These are phyloP conservation scores for Diadema setosum DNA, from an alignment of 35 echinoderm and acorn worm genomes.

Conservation along the genomic window DNA sequence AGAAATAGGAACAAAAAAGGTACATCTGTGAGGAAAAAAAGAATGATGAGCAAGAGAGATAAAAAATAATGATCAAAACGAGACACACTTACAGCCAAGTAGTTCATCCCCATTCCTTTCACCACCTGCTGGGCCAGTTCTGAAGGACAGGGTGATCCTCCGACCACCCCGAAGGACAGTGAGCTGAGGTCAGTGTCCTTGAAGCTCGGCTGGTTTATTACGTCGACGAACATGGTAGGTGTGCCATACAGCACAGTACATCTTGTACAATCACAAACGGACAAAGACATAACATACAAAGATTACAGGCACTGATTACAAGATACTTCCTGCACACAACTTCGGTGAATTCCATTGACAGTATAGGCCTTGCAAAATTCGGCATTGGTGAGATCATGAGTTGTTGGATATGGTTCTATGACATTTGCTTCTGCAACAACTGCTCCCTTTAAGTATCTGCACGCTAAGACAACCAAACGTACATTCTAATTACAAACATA, in stretches of 20 bases:
- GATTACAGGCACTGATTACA: too few relatives aligned
- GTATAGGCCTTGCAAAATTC: too few relatives aligned
- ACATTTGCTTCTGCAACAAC: too few relatives aligned
- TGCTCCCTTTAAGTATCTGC: too few relatives aligned
- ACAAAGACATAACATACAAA: neutral
- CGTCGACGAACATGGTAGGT: constrained; percentile 71
- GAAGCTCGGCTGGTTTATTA: constrained; percentile 54
- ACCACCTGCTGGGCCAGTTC: neutral
- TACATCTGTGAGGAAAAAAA: neutral
- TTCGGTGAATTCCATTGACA: too few relatives aligned
- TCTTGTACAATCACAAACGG: neutral
- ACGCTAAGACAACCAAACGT: too few relatives aligned
- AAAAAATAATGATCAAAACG: neutral
- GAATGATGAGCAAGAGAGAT: neutral
- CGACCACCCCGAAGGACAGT: constrained; percentile 35
- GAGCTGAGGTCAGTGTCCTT: constrained; percentile 46
- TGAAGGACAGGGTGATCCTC: constrained; percentile 53
- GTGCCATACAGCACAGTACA: constrained; percentile 67
- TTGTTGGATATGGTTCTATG: too few relatives aligned
- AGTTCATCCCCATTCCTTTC: neutral
- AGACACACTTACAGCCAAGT: neutral
- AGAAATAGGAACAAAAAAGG: neutral
- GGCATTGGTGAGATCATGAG: too few relatives aligned
- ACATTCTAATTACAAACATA: too few relatives aligned
- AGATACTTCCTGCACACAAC: too few relatives aligned